Base-by-base conservation (phyloP, 2,113 vertebrate genomes). In the Pycnonotus jocosus region DNA sequence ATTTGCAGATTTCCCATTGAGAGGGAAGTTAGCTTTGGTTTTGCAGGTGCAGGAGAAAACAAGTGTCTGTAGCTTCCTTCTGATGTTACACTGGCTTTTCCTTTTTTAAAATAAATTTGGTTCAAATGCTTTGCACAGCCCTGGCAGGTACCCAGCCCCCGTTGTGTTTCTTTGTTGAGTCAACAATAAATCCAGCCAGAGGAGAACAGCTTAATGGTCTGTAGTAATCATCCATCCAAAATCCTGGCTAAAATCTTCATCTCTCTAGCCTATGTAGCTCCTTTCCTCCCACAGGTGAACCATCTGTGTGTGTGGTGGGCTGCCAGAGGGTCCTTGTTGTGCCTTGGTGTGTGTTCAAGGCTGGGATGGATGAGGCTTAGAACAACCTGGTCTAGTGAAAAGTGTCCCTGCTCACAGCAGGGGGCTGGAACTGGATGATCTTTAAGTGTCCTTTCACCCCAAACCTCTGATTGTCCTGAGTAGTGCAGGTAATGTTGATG, bases 171-270 rank as follows among this genome's bases (percentile, higher is more conserved):
- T 86, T 92, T 86, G 86, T 93, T 92, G 56, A 86, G 31, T 88
- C 86, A 94, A 88, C 80, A 94, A 27, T 44, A 93, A 88, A 84
- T 84, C 44, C 44, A 88, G 72, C 47, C 72, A 88, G 80, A 70
- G 44, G 31, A 91, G 65, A 90, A 40, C 20, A 65, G 65, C 42
- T 92, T 94, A 88, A 86, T 74, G n/a, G 47, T 60, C 47, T 74
- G 16, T 62, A 60, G 80, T 84, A 92, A 81, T 91, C 56, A 73
- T 53, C 54, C 47, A 38, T 54, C 85, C 82, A 90, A 90, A 90
- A 81, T 74, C 48, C 42, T 79, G 42, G 44, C 27, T 64, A 48
- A 62, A 83, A 83, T 62, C 30, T 62, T 74, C 15, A 35, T 73
- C 11, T n/a, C 16, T 88, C 27, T 40, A 82, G 51, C 38, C 62